Evolutionary conservation across 1,140 invertebrate species (phyloP).

Genomic region (Varroa destructor): DNA sequence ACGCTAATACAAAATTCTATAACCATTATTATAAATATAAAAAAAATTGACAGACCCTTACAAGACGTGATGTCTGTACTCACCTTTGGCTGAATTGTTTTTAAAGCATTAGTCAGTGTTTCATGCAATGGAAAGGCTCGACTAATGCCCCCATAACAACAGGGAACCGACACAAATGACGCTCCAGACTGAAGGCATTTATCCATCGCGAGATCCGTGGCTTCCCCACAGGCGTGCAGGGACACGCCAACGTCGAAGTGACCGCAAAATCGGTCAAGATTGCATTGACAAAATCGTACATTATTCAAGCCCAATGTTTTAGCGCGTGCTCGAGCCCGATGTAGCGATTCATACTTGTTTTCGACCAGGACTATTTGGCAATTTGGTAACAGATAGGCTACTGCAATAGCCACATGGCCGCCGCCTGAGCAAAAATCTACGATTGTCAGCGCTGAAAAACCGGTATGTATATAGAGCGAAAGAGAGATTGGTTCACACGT

Average conservation of each 20-base stretch:
- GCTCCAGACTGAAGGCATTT: conserved; percentile 61
- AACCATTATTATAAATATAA: conserved; percentile 11
- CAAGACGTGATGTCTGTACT: conserved; percentile 5
- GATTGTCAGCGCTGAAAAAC: conserved; percentile 42
- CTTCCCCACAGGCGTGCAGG: conserved; percentile 83
- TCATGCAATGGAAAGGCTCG: conserved; percentile 56
- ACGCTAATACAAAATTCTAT: too few species aligned
- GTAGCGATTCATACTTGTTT: conserved; percentile 76
- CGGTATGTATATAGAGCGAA: too few species aligned
- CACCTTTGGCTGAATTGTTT: conserved; percentile 43
- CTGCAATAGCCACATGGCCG: conserved; percentile 73
- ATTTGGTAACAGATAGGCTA: conserved; percentile 59
- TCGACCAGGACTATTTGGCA: conserved; percentile 67
- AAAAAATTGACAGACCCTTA: conserved; percentile 14
- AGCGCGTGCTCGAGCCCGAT: conserved; percentile 57
- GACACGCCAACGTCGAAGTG: conserved; percentile 63
- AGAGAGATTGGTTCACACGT: too few species aligned
- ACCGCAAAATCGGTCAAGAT: conserved; percentile 45
- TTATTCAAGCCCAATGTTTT: conserved; percentile 56
- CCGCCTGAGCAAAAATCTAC: conserved; percentile 89
- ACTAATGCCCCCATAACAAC: conserved; percentile 79
- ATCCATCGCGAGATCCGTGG: conserved; percentile 78
- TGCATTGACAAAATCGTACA: conserved; percentile 53
- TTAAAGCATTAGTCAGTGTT: conserved; percentile 45
- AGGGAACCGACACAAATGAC: conserved; percentile 77